phyloP scores from a whole-genome alignment of 2,113 vertebrate species.

The Cariama cristata region DNA sequence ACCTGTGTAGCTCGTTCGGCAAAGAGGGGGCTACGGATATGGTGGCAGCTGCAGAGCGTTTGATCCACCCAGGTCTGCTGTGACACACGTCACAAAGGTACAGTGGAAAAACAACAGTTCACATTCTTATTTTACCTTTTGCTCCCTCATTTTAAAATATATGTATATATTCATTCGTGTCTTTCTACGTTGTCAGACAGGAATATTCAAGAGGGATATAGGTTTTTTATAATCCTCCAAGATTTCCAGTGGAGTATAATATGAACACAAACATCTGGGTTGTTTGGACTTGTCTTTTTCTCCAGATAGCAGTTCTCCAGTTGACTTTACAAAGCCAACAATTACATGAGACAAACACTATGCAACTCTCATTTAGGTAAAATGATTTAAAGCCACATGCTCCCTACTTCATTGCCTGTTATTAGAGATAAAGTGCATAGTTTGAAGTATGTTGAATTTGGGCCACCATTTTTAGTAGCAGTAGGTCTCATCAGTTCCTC shows the following conservation, averaged over 20 bases:
- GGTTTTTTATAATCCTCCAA: background rate
- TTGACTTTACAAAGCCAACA: conserved; percentile 6
- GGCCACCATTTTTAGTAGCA: background rate
- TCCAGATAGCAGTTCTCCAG: background rate
- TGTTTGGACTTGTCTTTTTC: background rate
- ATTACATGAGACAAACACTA: conserved; percentile 9
- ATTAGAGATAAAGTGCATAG: background rate
- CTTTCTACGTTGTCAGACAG: background rate
- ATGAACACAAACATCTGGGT: background rate
- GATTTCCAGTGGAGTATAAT: background rate
- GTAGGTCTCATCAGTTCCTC: background rate
- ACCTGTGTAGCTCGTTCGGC: background rate
- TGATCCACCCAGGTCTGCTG: background rate
- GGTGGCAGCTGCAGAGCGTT: background rate
- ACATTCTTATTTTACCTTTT: background rate
- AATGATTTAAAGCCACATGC: background rate
- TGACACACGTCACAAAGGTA: background rate
- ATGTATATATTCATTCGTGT: background rate
- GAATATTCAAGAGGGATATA: background rate
- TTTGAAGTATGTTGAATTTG: background rate
- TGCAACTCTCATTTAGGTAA: background rate
- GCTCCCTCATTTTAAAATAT: background rate
- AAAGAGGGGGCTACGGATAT: background rate
- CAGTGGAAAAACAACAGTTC: background rate
- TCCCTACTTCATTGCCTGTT: background rate